Percentiles rank a stretch among this genome's conserved stretches.
Conservation (phyloP, 2,888 invertebrate genomes). For the Kryphioiulus occultus region DNA sequence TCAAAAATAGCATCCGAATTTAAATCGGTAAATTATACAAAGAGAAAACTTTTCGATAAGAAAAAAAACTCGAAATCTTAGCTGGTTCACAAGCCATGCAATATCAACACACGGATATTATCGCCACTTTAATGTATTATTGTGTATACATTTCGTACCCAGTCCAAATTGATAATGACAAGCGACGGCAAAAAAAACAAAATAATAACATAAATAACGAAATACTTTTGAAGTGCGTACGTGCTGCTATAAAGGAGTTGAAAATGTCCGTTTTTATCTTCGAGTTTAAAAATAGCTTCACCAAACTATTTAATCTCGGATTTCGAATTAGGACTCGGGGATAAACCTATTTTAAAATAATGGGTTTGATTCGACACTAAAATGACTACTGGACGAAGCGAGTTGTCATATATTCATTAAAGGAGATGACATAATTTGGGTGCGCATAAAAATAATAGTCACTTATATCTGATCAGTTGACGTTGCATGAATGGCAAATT, state of each 20-base stretch:
- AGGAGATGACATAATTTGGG: slow-evolving; percentile 4
- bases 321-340: slow-evolving; percentile 14
- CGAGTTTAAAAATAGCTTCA: not conserved
- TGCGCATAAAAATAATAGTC: not conserved
- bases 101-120: slow-evolving; percentile 19
- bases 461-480: not conserved
- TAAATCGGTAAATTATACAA: not conserved
- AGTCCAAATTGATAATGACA: not conserved
- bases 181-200: not conserved
- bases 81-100: not conserved
- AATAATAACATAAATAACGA: not conserved
- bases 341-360: slow-evolving; percentile 35
- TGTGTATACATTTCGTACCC: slow-evolving; percentile 14
- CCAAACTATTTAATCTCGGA: not conserved
- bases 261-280: not conserved
- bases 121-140: not conserved
- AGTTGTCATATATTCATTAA: not conserved
- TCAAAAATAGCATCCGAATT: not conserved
- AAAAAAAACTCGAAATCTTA: slow-evolving; percentile 10
- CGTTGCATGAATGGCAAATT: no score
- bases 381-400: not conserved
- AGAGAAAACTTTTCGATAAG: not conserved
- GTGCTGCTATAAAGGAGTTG: not conserved
- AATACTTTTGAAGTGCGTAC: slow-evolving; percentile 4
- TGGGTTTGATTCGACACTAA: not conserved